Evolutionary conservation across 1,140 invertebrate genomes (phyloP), one percentile per base, ranked within the genome.

Genomic region (Drosophila nasuta): DNA sequence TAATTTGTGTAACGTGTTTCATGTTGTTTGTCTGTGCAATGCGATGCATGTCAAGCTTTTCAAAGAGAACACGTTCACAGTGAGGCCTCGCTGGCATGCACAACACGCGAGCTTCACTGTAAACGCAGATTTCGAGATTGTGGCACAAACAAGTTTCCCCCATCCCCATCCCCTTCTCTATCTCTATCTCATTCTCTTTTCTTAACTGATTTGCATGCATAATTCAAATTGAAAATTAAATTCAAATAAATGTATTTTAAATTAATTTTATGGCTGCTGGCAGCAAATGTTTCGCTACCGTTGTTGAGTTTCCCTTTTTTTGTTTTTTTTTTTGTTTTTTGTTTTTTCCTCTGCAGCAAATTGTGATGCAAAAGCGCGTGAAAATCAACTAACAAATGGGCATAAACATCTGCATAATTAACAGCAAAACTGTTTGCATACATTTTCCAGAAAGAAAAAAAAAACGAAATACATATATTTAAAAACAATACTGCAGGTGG

Each of bases 311-410:
- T 63, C 25, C 11, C n/a, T 11, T 43, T 64, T 41, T 25, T 25
- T 25, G 4, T 3, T 0, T 20, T 20, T 4, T 25, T 3, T 4
- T 3, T 15, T 15, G 15, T 15, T 15, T 2, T 20, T 20, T 20
- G 20, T 20, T 20, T 20, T 25, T 25, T 3, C 20, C 20, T 35
- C 15, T 73, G 49, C 64, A 74, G 77, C 79, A 87, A 87, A 88
- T 88, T 87, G 83, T 79, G 82, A 88, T 87, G 79, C 83, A 87
- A 75, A 88, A 80, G 77, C 80, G 82, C 83, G 83, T 88, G 83
- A 87, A 87, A 87, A 87, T 80, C 80, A 75, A 82, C 82, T 75
- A 79, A 64, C 65, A 79, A 77, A 81, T 62, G 66, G 70, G 63
- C 59, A 85, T 68, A 81, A 78, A 68, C 54, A 87, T 82, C 80